These are phyloP conservation scores for Agonopterix subpropinquella DNA, from an alignment of 2,888 invertebrate genomes.

Conservation along the genomic window DNA sequence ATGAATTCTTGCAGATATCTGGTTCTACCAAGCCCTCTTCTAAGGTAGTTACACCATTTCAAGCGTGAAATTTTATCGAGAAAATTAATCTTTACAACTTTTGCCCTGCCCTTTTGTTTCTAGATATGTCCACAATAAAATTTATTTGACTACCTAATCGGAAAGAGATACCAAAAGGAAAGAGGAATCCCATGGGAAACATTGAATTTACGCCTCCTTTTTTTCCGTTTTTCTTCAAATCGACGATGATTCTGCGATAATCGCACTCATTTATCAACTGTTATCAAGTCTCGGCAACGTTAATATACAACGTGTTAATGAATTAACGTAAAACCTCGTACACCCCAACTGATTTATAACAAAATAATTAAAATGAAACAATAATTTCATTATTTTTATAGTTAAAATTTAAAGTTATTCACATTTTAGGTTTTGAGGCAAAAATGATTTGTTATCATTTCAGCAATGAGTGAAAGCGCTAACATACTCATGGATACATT, in stretches of 20 bases:
- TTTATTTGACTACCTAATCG: conserved; percentile 59
- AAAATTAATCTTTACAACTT: conserved; percentile 70
- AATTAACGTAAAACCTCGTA: no score
- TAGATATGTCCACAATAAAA: conserved; percentile 52
- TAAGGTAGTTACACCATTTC: conserved; percentile 53
- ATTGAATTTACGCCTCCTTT: background rate
- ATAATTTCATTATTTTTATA: no score
- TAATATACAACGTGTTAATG: no score
- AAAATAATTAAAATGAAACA: no score
- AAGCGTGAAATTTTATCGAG: conserved; percentile 70
- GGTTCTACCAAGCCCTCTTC: conserved; percentile 37
- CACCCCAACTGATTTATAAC: no score
- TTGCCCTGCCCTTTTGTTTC: conserved; percentile 56
- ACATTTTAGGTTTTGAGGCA: no score
- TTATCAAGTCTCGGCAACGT: no score
- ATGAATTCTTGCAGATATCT: conserved; percentile 37
- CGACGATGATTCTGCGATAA: background rate
- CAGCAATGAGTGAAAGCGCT: no score
- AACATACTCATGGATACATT: no score
- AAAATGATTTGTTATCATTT: no score
- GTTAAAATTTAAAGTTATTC: no score
- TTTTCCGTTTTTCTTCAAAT: background rate
- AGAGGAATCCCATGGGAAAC: conserved; percentile 30
- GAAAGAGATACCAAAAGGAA: conserved; percentile 48
- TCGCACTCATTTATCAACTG: background rate